Base-by-base conservation (phyloP, 2,797 vertebrate genomes). In the Enteromius unitaeniatus region DNA sequence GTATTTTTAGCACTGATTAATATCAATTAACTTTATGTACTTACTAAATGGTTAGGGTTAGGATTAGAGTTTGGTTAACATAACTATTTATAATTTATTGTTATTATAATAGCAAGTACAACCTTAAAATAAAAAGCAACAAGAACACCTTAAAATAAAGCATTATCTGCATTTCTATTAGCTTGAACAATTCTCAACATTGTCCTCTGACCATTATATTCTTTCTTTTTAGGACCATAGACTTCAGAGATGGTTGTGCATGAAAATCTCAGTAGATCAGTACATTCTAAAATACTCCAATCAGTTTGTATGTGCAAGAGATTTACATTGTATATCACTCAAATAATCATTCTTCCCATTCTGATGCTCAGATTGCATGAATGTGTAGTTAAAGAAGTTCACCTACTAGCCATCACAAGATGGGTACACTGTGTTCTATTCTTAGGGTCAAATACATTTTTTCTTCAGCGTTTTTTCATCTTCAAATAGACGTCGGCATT, bases 181-280 rank as follows among this genome's bases (percentile, higher is more conserved):
- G 6, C 51, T 53, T 53, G 51, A 53, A 53, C 2, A 53, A n/a
- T 8, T 53, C 51, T 53, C 51, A 53, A n/a, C 70, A 77, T 72
- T 80, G 53, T 85, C 69, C 76, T 85, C 77, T 85, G 77, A 85
- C 45, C 84, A 55, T 55, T 55, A 55, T n/a, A 55, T 55, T 51
- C 51, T n/a, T 19, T 55, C 19, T 55, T 55, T 55, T 55, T 55
- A 21, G 2, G 51, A 55, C 21, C 7, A 55, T 55, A n/a, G n/a
- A 55, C 21, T 8, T 8, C 10, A n/a, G 51, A 21, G 51, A 55
- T 55, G 21, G 53, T 55, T 55, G 53, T n/a, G 21, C 7, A n/a
- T 55, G 53, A 55, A 55, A 55, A 55, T 55, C 53, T 21, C 21
- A 9, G 53, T n/a, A n/a, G 53, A 55, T 55, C 53, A n/a, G 21